Base-by-base conservation (phyloP, 2,888 invertebrate species). In the Lathronympha strigana region DNA sequence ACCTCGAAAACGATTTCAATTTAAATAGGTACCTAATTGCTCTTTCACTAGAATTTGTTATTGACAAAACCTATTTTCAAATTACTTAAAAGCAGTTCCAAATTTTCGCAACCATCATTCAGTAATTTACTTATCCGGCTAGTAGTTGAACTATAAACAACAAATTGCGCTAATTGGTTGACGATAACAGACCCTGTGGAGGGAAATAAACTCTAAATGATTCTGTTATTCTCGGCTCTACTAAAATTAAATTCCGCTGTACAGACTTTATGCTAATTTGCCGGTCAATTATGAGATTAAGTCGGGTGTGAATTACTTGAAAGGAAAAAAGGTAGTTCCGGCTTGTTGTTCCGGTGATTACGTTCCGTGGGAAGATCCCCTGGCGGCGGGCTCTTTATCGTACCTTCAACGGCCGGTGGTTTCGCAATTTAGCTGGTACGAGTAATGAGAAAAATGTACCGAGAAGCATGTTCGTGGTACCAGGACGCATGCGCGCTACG, bases 371-470 rank as follows among this genome's bases (percentile, higher is more conserved):
- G 72, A 79, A 81, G 76, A 81, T 84, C 82, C 87, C 83, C 82
- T 78, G 63, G 61, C 43, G 66, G 47, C 60, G 73, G 81, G 75
- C 76, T 78, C 79, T 75, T 79, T 81, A 81, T 80, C 79, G 77
- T 83, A 81, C 84, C 83, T 86, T 79, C 81, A 80, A 77, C 78
- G 79, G 79, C 76, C 78, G 79, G 87, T 76, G 90, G 88, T 86
- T 90, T 87, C 74, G 87, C 87, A 90, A 90, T 90, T 91, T 88
- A 84, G 81, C 84, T 77, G 77, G 79, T 81, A 81, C 81, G 80
- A 81, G 78, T 80, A 79, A 83, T 84, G 84, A 87, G 88, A 88
- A 90, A 89, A 90, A 88, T 84, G 86, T 84, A 63, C 43, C 15
- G 31, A 57, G 66, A 66, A 64, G 63, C 62, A 67, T 66, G 61